Evolutionary conservation across 2,888 invertebrate species (phyloP).

Genomic region (Drosophila subquinaria): DNA sequence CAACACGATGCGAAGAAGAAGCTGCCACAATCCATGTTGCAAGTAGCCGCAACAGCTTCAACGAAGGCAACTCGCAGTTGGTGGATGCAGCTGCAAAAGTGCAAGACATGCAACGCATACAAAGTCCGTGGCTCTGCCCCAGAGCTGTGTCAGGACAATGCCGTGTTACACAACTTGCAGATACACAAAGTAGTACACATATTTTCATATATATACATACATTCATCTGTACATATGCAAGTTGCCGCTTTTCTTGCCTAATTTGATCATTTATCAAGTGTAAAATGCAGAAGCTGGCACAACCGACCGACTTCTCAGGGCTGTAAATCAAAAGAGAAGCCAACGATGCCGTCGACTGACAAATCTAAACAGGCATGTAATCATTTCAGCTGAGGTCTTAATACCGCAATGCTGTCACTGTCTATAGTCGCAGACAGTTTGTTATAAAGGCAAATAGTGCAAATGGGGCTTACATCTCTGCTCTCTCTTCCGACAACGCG

Average conservation of each 20-base stretch:
- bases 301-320: conserved; percentile 23
- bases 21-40: conserved; percentile 48
- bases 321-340: conserved; percentile 58
- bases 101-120: conserved; percentile 64
- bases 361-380: conserved; percentile 79
- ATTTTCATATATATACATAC: background rate
- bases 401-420: conserved; percentile 64
- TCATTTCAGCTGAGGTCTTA: conserved; percentile 75
- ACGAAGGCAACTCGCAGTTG: conserved; percentile 31
- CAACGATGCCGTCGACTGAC: conserved; percentile 50
- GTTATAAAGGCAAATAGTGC: conserved; percentile 50
- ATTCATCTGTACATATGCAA: conserved; percentile 37
- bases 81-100: conserved; percentile 50
- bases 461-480: conserved; percentile 10
- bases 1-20: conserved; percentile 57
- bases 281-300: conserved; percentile 69
- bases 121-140: conserved; percentile 26
- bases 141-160: conserved; percentile 40
- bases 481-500: conserved; percentile 30
- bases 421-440: conserved; percentile 59
- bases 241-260: conserved; percentile 65
- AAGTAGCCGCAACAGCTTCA: conserved; percentile 48
- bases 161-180: conserved; percentile 27
- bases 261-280: conserved; percentile 81
- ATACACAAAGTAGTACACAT: background rate